Base-by-base conservation (phyloP, 23 tunicate species). In the Aplidium turbinatum region DNA sequence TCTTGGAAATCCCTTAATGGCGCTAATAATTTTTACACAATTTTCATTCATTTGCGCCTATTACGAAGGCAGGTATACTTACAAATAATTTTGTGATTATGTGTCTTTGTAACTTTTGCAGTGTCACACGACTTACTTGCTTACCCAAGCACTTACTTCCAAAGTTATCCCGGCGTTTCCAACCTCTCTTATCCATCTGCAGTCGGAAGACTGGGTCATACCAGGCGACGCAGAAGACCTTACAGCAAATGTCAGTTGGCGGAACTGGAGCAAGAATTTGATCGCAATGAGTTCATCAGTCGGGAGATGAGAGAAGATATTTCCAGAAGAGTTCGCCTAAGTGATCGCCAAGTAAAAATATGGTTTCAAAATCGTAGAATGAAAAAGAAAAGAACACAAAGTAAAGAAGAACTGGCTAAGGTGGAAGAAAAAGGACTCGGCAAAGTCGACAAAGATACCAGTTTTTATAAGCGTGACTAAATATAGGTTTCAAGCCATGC, bases 351-450 rank as follows among this genome's bases (percentile, higher is more conserved):
- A 57, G 99, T 95, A 18, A 95, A 95, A 74, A 85, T 85, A n/a
- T 85, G 91, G 96, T 89, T 89, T 52, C 99, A 95, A 75, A 95
- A 95, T 35, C 54, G 99, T 27, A 39, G 99, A 42, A 95, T 95
- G 99, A 95, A 95, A 48, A 88, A 95, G 71, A 95, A 95, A 35
- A 57, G 99, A 39, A 78, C 89, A 87, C 50, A 28, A 35, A 58
- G 63, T 27, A 68, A 96, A 29, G 99, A 81, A 13, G 76, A n/a
- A n/a, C n/a, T n/a, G n/a, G n/a, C n/a, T n/a, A n/a, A n/a, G n/a
- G n/a, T n/a, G n/a, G n/a, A n/a, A n/a, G n/a, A n/a, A n/a, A n/a
- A n/a, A n/a, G n/a, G n/a, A n/a, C n/a, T n/a, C n/a, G n/a, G n/a
- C n/a, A n/a, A n/a, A n/a, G n/a, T n/a, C n/a, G n/a, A n/a, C n/a